These are phyloP conservation scores for Salarias fasciatus DNA, from an alignment of 2,797 vertebrate species.

Conservation along the genomic window DNA sequence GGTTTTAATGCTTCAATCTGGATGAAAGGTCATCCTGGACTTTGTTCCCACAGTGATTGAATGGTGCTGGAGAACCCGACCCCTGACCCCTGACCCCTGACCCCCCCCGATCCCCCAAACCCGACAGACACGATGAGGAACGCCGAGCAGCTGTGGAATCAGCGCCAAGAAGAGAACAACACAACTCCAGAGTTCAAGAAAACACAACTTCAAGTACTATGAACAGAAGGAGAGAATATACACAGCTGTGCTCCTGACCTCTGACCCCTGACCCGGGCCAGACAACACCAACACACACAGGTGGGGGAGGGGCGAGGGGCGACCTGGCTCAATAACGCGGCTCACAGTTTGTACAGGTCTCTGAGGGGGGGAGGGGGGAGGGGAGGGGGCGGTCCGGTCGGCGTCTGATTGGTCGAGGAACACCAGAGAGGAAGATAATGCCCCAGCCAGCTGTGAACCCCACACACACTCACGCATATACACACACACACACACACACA, in stretches of 20 bases:
- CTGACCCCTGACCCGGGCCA: conserved; percentile 24
- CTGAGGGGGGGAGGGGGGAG: conserved; percentile 76
- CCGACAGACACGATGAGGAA: conserved; percentile 8
- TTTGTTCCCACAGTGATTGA: conserved; percentile 26
- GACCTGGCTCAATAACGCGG: conserved; percentile 87
- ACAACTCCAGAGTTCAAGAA: conserved; percentile 80
- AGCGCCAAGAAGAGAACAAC: conserved; percentile 57
- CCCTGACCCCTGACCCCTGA: conserved; percentile 9
- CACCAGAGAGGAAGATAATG: conserved; percentile 19
- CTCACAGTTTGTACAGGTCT: conserved; percentile 90
- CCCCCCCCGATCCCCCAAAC: neutral
- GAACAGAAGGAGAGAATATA: conserved; percentile 84
- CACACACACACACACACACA: too few species aligned
- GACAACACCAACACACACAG: conserved; percentile 43
- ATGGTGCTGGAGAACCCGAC: conserved; percentile 29
- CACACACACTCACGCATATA: too few species aligned
- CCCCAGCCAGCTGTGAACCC: too few species aligned
- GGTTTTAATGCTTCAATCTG: neutral
- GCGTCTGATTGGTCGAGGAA: conserved; percentile 10
- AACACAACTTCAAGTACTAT: conserved; percentile 98
- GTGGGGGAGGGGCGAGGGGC: conserved; percentile 54
- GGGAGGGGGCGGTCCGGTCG: conserved; percentile 47
- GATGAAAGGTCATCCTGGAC: too few species aligned
- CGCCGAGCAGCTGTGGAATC: conserved; percentile 52
- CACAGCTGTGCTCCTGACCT: conserved; percentile 30